Base-by-base conservation (phyloP, 2,797 vertebrate species). In the Geotrypetes seraphini region DNA sequence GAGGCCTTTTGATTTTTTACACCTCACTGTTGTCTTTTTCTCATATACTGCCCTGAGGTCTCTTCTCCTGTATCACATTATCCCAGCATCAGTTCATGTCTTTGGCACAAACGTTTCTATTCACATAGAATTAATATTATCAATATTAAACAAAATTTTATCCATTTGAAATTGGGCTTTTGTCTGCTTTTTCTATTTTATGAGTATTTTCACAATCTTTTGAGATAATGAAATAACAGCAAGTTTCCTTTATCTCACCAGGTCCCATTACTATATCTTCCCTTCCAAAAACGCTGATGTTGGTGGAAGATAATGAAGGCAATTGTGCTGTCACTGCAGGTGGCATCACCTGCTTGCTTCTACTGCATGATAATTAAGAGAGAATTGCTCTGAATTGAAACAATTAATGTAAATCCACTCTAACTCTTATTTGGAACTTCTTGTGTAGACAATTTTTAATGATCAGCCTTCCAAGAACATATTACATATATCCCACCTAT, bases 311-410 rank as follows among this genome's bases (percentile, higher is more conserved):
- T 16, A 46, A 53, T 23, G 13, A 43, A 28, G 8, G 7, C 13
- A 36, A 25, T 38, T n/a, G 10, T 22, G 21, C 19, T 50, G 14
- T 37, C 20, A 12, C 14, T 48, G 33, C 11, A 53, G 22, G 26
- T 19, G 22, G 4, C 23, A 10, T 15, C 14, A 46, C 22, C 7
- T 43, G 25, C 5, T 33, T 40, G 4, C 35, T 20, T 27, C 7
- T 39, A 49, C 16, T n/a, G 27, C 25, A 33, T 31, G 36, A 22
- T 32, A 28, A 53, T 45, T n/a, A 39, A 7, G 27, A 37, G 24
- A 38, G 45, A 39, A 38, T 16, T 12, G 23, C 8, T 31, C 7
- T 14, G 4, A 54, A 30, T 42, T 49, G 16, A 16, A 39, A 46
- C 33, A 24, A 46, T 38, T 33, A 33, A 33, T 39, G 20, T 13